Base-by-base conservation (phyloP, 2,113 vertebrate genomes). In the Melanerpes aurifrons region DNA sequence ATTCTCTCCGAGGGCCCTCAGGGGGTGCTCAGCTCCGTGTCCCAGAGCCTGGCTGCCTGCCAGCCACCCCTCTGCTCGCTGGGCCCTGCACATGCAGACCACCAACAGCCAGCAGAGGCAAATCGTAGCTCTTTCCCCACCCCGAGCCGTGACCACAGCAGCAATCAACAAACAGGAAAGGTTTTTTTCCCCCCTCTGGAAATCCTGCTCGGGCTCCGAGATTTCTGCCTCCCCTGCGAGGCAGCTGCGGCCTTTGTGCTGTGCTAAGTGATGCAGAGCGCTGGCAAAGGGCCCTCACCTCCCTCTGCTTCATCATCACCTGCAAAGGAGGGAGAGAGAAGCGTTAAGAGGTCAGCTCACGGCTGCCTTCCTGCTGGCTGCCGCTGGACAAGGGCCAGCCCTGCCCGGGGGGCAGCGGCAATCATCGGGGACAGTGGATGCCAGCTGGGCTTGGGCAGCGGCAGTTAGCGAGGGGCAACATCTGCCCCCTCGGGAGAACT, bases 241-340 rank as follows among this genome's bases (percentile, higher is more conserved):
- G 54, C 17, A 20, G 14, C 13, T n/a, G 9, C 54, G 29, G 43
- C 3, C n/a, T 85, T 69, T 35, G 0, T 35, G 14, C 11, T 7
- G 15, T 0, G 0, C 3, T 58, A n/a, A 89, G 26, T 9, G 9
- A 9, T 25, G 9, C 28, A 57, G 50, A 79, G 32, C 6, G 19
- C 2, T 62, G 25, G 19, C 25, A 43, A 73, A 85, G 69, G 15
- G 31, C 67, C 80, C 92, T 90, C 66, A 93, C 88, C 59, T 6
- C 2, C 1, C 15, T 0, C 2, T 19, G 2, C 31, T 45, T 45
- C 15, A 0, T 2, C 6, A 5, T 17, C 15, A 1, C 12, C 88
- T 93, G 88, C 61, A 79, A 95, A 90, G 63, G 16, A 87, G n/a
- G 88, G 64, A 86, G 73, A 2, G 66, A 9, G 0, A 47, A 28